Evolutionary conservation across 2,113 vertebrate genomes (phyloP), one percentile per base, ranked within the genome.

Genomic region (Megalops atlanticus): DNA sequence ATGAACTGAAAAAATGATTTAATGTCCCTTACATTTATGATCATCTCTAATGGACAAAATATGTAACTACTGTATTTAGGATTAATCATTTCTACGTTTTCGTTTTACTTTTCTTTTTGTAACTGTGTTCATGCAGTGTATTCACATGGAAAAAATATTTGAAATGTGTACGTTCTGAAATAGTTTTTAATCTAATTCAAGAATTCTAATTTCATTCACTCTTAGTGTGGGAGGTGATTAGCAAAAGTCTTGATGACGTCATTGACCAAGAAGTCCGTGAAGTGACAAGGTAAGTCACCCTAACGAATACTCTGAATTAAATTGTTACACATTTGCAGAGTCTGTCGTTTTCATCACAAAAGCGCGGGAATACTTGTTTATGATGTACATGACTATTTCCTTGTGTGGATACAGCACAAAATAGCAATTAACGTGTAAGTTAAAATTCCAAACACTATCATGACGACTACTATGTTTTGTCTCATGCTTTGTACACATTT

Each of bases 281-380:
- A 80, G 70, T 73, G 36, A 80, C 35, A 39, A 80, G 79, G 79
- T 80, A 80, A 80, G 79, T 73, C 21, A 80, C 33, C 68, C 21
- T 72, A 27, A 73, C 43, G 27, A 54, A 54, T 80, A 31, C 47
- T 6, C 35, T 74, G 45, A 39, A 80, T 40, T 47, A 8, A 79
- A 40, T 18, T 27, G 33, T 33, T 31, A 79, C 21, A 78, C 27
- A 73, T 52, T 21, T 7, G 24, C 36, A 27, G 33, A 68, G n/a
- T n/a, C n/a, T n/a, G n/a, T n/a, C n/a, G n/a, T n/a, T n/a, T n/a
- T n/a, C n/a, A n/a, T n/a, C n/a, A n/a, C n/a, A n/a, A n/a, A n/a
- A n/a, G n/a, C n/a, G n/a, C n/a, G n/a, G n/a, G n/a, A n/a, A n/a
- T n/a, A n/a, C n/a, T n/a, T n/a, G n/a, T n/a, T n/a, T n/a, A n/a